phyloP scores from a whole-genome alignment of 2,888 invertebrate genomes.

The Aricia artaxerxes region DNA sequence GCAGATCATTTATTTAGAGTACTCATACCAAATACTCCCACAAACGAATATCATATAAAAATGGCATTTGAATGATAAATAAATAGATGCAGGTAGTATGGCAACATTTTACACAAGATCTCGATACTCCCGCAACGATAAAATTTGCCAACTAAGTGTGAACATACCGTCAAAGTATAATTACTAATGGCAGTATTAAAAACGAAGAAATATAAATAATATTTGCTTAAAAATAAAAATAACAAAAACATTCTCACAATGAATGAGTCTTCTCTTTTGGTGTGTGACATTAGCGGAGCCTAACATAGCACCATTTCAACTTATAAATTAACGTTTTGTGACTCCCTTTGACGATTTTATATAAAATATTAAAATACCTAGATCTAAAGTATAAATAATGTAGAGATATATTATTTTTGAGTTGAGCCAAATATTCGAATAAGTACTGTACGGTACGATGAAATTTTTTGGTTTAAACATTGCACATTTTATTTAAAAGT shows the following conservation, averaged over 20 bases:
- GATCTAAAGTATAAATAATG: constrained; percentile 77
- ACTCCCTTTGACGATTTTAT: constrained; percentile 77
- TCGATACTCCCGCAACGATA: constrained; percentile 74
- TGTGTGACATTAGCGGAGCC: constrained; percentile 79
- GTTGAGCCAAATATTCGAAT: constrained; percentile 74
- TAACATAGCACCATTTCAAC: constrained; percentile 77
- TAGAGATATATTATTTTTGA: constrained; percentile 71
- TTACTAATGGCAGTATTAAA: constrained; percentile 78
- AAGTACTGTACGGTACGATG: constrained; percentile 68
- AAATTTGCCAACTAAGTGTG: constrained; percentile 59
- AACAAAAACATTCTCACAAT: constrained; percentile 76
- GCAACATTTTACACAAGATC: constrained; percentile 76
- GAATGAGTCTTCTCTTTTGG: constrained; percentile 78
- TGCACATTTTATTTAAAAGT: constrained; percentile 76
- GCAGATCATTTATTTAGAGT: constrained; percentile 80
- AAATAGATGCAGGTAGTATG: constrained; percentile 80
- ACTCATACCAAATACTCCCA: constrained; percentile 73
- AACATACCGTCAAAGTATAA: constrained; percentile 60
- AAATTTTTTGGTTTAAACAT: constrained; percentile 79
- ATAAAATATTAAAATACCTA: constrained; percentile 80
- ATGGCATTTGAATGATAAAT: constrained; percentile 63
- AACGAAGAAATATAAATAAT: constrained; percentile 75
- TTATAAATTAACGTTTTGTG: constrained; percentile 78
- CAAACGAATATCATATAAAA: constrained; percentile 71
- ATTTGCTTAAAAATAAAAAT: constrained; percentile 76